A percentile compares a stretch with the other conserved stretches of the same genome.
These are phyloP conservation scores for Drosophila punjabiensis DNA, from an alignment of 1,140 invertebrate genomes.

Conservation along the genomic window DNA sequence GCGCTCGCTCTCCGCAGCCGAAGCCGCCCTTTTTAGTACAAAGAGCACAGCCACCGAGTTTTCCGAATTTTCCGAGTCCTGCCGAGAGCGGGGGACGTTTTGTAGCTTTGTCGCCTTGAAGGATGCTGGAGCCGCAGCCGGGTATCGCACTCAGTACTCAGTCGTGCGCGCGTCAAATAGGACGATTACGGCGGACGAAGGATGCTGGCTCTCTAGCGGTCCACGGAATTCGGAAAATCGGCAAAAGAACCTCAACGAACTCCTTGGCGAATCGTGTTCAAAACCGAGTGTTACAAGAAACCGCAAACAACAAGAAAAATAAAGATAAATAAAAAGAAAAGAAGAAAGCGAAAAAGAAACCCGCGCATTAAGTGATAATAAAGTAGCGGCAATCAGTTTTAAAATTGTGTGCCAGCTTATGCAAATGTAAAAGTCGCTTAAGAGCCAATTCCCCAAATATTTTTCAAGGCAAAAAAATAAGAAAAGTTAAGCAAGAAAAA, in stretches of 20 bases:
- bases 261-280: constrained; percentile 18
- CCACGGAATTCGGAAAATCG: constrained; percentile 26
- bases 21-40: constrained; percentile 81
- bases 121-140: constrained; percentile 29
- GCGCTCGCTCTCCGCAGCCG: constrained; percentile 22
- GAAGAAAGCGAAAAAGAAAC: constrained; percentile 7
- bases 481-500: constrained; percentile 41
- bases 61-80: background rate
- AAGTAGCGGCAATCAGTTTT: constrained; percentile 72
- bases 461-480: constrained; percentile 26
- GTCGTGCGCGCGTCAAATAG: constrained; percentile 77
- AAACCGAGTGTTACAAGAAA: constrained; percentile 57
- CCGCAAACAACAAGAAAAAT: constrained; percentile 17
- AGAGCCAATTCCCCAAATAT: constrained; percentile 72
- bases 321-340: constrained; percentile 4
- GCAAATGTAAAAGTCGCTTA: constrained; percentile 76
- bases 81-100: constrained; percentile 21
- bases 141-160: constrained; percentile 68
- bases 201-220: constrained; percentile 30
- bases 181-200: constrained; percentile 67
- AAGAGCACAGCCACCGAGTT: constrained; percentile 43
- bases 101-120: constrained; percentile 75
- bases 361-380: constrained; percentile 79
- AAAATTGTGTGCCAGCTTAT: constrained; percentile 76
- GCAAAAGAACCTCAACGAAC: constrained; percentile 32